These are phyloP conservation scores for Rhodinocichla rosea DNA, from an alignment of 2,113 vertebrate species.

Conservation along the genomic window DNA sequence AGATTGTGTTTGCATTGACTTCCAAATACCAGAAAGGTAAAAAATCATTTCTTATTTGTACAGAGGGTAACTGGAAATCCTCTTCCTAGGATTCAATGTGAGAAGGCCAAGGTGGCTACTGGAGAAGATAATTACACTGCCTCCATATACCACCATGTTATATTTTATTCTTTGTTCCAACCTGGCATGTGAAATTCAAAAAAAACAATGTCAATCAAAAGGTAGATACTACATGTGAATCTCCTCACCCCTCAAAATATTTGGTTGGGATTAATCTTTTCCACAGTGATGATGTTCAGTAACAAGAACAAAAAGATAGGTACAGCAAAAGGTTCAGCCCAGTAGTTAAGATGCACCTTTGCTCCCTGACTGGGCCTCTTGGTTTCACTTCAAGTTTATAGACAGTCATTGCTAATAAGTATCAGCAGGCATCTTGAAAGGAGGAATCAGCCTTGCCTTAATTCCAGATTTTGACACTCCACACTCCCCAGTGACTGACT, in stretches of 20 bases:
- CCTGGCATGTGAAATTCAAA: background rate
- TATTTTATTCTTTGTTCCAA: background rate
- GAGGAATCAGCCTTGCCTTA: background rate
- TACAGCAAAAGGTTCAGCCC: background rate
- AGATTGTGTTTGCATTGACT: background rate
- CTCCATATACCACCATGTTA: background rate
- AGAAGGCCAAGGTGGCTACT: background rate
- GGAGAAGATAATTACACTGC: background rate
- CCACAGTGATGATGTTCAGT: background rate
- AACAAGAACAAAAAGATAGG: background rate
- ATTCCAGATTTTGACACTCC: background rate
- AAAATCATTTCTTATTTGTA: background rate
- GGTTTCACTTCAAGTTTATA: background rate
- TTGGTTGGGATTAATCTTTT: background rate
- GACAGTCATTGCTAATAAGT: background rate
- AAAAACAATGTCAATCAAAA: background rate
- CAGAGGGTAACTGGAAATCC: background rate
- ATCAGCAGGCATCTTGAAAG: background rate
- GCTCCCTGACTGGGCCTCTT: background rate
- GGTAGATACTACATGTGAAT: background rate
- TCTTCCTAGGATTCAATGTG: background rate
- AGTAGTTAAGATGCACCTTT: background rate
- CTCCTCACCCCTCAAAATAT: background rate
- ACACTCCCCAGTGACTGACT: background rate
- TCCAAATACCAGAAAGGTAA: background rate